Evolutionary conservation across 2,797 vertebrate species (phyloP).

Genomic region (Anomalospiza imberbis): DNA sequence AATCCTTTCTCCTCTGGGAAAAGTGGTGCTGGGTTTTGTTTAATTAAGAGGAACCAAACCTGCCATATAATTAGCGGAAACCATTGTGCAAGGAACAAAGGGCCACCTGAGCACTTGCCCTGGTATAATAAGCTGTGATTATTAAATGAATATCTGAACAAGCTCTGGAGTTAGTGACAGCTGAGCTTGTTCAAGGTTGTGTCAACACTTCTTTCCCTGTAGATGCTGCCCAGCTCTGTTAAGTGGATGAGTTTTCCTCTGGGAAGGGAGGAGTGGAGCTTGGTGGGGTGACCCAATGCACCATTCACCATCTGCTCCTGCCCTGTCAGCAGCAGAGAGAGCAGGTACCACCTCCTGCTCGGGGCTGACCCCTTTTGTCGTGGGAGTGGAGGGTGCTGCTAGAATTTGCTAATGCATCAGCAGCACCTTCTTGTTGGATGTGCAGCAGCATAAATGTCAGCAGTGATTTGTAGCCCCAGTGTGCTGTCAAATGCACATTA

Average conservation of each 20-base stretch:
- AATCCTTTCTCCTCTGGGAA: not conserved
- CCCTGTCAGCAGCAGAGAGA: not conserved
- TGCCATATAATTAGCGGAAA: not conserved
- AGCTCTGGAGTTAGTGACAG: not conserved
- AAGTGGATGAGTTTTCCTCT: not conserved
- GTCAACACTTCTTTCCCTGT: not conserved
- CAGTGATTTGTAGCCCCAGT: not conserved
- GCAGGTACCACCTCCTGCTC: not conserved
- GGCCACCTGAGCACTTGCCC: not conserved
- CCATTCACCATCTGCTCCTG: not conserved
- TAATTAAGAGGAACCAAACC: not conserved
- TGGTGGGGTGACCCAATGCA: not conserved
- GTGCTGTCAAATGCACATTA: not conserved
- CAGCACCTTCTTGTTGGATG: accelerated
- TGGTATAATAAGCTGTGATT: not conserved
- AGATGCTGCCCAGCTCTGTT: not conserved
- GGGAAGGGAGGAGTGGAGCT: not conserved
- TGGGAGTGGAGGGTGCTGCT: not conserved
- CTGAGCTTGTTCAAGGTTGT: not conserved
- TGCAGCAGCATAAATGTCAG: not conserved
- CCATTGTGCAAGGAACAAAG: not conserved
- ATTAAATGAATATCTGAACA: not conserved
- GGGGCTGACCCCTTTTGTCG: accelerated
- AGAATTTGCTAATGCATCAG: not conserved
- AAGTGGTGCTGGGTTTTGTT: not conserved